Evolutionary conservation across 92 coral and sea anemone genomes (phyloP).

Genomic region (Blastomussa wellsi): DNA sequence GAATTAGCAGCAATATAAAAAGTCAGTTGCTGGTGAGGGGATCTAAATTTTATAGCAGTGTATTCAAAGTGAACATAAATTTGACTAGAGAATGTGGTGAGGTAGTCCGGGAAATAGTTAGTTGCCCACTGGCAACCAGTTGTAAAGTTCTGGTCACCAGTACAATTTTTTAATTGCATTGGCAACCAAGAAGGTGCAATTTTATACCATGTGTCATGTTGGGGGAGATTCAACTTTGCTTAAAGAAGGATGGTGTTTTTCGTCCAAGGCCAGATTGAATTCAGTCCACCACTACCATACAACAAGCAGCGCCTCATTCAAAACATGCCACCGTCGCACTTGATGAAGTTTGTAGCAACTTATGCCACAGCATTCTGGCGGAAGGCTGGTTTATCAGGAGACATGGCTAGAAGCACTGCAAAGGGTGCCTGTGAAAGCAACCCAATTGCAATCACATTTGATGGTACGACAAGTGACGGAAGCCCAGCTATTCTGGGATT

Average conservation of each 20-base stretch:
- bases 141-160: too few species aligned
- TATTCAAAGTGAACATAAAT: too few species aligned
- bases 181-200: too few species aligned
- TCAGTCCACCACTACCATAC: slow-evolving; percentile 81
- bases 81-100: too few species aligned
- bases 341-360: slow-evolving; percentile 87
- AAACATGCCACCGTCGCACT: slow-evolving; percentile 76
- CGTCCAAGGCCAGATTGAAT: slow-evolving; percentile 56
- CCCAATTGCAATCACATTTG: slow-evolving; percentile 79
- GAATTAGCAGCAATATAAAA: too few species aligned
- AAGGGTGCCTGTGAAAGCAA: slow-evolving; percentile 57
- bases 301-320: slow-evolving; percentile 69
- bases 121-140: too few species aligned
- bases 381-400: slow-evolving; percentile 91
- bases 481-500: slow-evolving; percentile 92
- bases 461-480: slow-evolving; percentile 74
- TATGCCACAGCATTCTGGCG: slow-evolving; percentile 95
- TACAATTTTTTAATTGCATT: too few species aligned
- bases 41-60: too few species aligned
- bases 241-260: neutral
- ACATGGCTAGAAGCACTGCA: slow-evolving; percentile 59
- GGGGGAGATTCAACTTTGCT: neutral
- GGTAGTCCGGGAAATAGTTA: too few species aligned
- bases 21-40: too few species aligned
- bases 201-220: neutral